A percentile compares a stretch with the other conserved stretches of the same genome.
These are phyloP conservation scores for Sceloporus tristichus DNA, from an alignment of 2,113 vertebrate species.

Conservation along the genomic window DNA sequence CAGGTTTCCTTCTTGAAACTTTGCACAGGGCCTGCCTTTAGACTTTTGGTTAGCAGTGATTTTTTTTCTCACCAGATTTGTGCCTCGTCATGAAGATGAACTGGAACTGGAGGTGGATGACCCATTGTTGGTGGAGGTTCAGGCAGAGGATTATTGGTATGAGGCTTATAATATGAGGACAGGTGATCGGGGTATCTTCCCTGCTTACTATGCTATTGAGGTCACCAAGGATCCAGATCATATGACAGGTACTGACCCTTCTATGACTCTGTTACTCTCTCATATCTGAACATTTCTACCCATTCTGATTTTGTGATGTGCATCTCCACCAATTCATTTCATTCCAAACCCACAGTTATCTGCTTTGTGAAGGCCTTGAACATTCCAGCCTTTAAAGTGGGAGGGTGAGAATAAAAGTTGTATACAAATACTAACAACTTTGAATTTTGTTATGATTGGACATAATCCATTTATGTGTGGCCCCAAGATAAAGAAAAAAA, in stretches of 20 bases:
- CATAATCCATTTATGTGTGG: too few relatives aligned
- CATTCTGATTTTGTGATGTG: not conserved
- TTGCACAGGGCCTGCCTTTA: not conserved
- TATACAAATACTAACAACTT: not conserved
- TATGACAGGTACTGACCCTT: conserved; percentile 80
- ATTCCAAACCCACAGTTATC: not conserved
- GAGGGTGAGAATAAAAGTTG: not conserved
- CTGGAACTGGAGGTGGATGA: conserved; percentile 96
- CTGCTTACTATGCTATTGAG: conserved; percentile 95
- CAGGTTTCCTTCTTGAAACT: not conserved
- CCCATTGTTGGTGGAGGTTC: conserved; percentile 93
- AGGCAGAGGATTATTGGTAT: conserved; percentile 97
- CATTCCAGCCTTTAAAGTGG: not conserved
- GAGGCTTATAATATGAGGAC: conserved; percentile 98
- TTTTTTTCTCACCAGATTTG: conserved; percentile 82
- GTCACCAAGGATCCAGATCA: conserved; percentile 89
- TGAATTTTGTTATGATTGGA: not conserved
- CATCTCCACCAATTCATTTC: not conserved
- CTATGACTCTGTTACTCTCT: not conserved
- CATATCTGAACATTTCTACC: rapidly evolving
- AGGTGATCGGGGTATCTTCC: conserved; percentile 90
- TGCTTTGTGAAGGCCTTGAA: not conserved
- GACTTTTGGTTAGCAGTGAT: conserved; percentile 14
- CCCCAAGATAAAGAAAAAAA: too few relatives aligned
- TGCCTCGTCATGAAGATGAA: conserved; percentile 94